These are phyloP conservation scores for Bubo bubo DNA, from an alignment of 2,113 vertebrate genomes.

Conservation along the genomic window DNA sequence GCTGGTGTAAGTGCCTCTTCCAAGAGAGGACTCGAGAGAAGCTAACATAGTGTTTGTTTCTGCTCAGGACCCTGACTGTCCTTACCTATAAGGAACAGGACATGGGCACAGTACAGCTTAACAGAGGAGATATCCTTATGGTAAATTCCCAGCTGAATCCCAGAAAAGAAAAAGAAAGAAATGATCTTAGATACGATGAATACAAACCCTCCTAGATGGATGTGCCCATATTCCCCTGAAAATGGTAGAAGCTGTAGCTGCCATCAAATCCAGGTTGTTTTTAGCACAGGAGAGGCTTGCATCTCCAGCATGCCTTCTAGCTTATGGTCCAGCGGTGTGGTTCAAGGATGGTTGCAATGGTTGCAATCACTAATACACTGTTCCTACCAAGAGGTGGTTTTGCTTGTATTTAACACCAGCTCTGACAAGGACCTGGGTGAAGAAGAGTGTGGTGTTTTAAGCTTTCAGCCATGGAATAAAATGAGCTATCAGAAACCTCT, in stretches of 20 bases:
- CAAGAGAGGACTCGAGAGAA: background rate
- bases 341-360: background rate
- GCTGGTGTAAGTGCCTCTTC: background rate
- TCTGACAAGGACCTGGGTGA: background rate
- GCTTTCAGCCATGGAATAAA: background rate
- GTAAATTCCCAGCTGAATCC: background rate
- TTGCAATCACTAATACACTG: rapidly evolving
- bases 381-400: background rate
- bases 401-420: background rate
- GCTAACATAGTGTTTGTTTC: background rate
- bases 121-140: background rate
- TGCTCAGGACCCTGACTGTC: background rate
- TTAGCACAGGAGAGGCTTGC: background rate
- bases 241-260: background rate
- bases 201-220: background rate
- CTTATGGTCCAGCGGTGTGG: background rate
- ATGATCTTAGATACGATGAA: background rate
- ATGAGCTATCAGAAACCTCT: background rate
- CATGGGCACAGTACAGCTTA: background rate
- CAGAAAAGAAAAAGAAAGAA: background rate
- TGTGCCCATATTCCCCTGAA: background rate
- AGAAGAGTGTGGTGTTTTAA: background rate
- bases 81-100: background rate
- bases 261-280: background rate
- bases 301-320: background rate